These are phyloP conservation scores for Ametastegia equiseti DNA, from an alignment of 2,888 invertebrate genomes.

Conservation along the genomic window DNA sequence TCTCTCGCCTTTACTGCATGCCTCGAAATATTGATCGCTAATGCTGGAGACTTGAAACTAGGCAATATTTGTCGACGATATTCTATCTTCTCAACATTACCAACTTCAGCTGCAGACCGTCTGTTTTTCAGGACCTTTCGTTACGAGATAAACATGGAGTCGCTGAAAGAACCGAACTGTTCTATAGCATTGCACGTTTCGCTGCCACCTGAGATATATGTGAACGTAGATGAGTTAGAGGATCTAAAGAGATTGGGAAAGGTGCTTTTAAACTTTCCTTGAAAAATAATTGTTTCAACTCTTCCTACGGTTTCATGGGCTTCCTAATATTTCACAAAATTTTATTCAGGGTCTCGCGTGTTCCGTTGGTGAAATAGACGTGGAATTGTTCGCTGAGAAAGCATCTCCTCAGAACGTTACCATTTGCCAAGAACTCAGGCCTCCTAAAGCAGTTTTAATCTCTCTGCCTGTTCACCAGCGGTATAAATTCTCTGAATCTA, in stretches of 20 bases:
- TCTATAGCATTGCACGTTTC: slow-evolving; percentile 63
- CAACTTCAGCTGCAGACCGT: no score
- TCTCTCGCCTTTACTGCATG: no score
- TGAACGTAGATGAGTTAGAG: slow-evolving; percentile 70
- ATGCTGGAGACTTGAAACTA: no score
- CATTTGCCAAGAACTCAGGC: slow-evolving; percentile 60
- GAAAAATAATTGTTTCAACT: no score
- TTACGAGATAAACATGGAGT: slow-evolving; percentile 61
- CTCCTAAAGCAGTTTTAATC: slow-evolving; percentile 52
- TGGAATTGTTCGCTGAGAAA: slow-evolving; percentile 70
- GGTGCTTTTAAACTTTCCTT: no score
- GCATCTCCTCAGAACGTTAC: slow-evolving; percentile 66
- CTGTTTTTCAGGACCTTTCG: slow-evolving; percentile 60
- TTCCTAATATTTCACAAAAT: neutral
- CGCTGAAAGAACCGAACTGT: slow-evolving; percentile 61
- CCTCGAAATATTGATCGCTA: no score
- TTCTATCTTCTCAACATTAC: neutral
- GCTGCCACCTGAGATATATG: slow-evolving; percentile 69
- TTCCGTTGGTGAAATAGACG: slow-evolving; percentile 67
- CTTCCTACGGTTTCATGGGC: no score
- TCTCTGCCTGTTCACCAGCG: slow-evolving; percentile 70
- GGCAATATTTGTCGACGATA: no score
- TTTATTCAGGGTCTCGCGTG: slow-evolving; percentile 66
- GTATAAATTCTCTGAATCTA: slow-evolving; percentile 63
- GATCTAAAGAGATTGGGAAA: slow-evolving; percentile 66